Base-by-base conservation (phyloP, 1,140 invertebrate species). In the Tetramorium alpestre region DNA sequence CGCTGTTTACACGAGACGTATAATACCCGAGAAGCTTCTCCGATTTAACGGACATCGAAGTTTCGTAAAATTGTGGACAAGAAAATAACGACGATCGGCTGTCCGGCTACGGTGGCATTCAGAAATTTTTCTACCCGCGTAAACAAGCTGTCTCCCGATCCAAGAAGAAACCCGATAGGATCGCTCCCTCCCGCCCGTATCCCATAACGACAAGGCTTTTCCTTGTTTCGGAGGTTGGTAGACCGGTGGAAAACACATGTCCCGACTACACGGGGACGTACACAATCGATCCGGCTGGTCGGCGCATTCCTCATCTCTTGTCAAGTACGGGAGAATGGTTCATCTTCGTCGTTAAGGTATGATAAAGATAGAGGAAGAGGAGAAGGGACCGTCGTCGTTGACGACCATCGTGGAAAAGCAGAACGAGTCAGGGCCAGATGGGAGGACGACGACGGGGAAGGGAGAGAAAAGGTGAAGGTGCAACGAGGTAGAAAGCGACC, bases 401-500 rank as follows among this genome's bases (percentile, higher is more conserved):
- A 85, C 69, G 88, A 85, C 47, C 76, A n/a, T 25, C 62, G 60
- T 85, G 80, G 86, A 90, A 90, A 90, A 90, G 70, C 51, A 82
- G 67, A 56, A 77, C 64, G 47, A 69, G 56, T 16, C 25, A n/a
- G 49, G 80, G n/a, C 58, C 56, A 69, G 69, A 89, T 47, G 64
- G 65, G 64, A 49, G 47, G 73, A 85, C 44, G 72, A 78, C 25
- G 18, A 47, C 44, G 73, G 33, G 72, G 70, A 69, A 75, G 58
- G 87, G 86, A 89, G 90, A 92, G 92, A 90, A 93, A 93, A 92
- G 89, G 92, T 90, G 92, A 93, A 92, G 93, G 92, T 92, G 94
- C 93, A 93, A 93, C 92, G 87, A 92, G 90, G 91, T 94, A 92
- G 93, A 94, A 93, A 92, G 91, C 92, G 89, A 92, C 91, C 91